Percentiles rank a stretch among this genome's conserved stretches.
These are phyloP conservation scores for Heliocidaris tuberculata DNA, from an alignment of 35 echinoderm and acorn worm genomes.

Conservation along the genomic window DNA sequence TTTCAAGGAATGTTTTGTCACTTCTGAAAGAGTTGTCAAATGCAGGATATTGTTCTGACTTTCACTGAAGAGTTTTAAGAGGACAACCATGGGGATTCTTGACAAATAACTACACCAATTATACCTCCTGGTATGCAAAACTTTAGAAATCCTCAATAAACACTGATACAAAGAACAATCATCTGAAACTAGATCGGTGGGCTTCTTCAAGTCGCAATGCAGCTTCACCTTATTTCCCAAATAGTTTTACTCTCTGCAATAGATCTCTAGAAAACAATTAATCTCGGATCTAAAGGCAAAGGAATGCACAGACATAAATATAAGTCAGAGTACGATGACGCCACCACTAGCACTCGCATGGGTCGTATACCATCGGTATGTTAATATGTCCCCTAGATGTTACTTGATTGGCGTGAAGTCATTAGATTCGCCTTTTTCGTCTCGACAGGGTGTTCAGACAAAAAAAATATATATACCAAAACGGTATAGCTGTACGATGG, in stretches of 20 bases:
- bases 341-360: neutral
- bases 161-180: neutral
- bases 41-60: neutral
- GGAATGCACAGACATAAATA: neutral
- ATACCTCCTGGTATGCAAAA: neutral
- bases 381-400: too few relatives aligned
- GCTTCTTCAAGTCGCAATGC: neutral
- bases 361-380: neutral
- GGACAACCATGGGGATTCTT: neutral
- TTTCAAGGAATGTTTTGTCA: neutral
- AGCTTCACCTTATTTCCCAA: neutral
- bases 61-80: neutral
- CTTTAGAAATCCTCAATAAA: neutral
- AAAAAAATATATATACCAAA: too few relatives aligned
- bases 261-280: neutral
- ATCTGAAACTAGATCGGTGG: neutral
- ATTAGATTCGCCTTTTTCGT: too few relatives aligned
- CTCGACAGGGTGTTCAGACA: too few relatives aligned
- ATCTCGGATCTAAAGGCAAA: neutral
- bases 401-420: too few relatives aligned
- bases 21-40: neutral
- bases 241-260: neutral
- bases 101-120: constrained; percentile 10
- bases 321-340: neutral
- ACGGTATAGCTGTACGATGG: too few relatives aligned